Evolutionary conservation across 2,797 vertebrate genomes (phyloP).

Genomic region (Oceanodroma leucorhoa): DNA sequence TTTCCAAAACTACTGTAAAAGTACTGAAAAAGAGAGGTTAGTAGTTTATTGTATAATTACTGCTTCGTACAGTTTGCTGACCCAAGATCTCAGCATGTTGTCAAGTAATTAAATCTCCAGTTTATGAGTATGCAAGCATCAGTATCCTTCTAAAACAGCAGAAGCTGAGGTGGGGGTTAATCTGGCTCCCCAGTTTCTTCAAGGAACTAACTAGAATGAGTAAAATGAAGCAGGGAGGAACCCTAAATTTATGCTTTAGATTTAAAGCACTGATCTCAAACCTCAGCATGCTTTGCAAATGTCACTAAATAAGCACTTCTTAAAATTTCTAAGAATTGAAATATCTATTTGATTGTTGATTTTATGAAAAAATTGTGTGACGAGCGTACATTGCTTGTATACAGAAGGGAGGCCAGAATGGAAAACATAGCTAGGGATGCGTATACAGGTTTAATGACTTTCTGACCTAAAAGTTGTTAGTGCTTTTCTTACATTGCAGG

Average conservation of each 20-base stretch:
- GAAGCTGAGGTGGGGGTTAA: neutral
- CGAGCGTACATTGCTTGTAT: accelerated
- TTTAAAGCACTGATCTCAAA: neutral
- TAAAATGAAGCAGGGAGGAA: neutral
- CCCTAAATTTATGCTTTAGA: neutral
- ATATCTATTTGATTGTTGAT: neutral
- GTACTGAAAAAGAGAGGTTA: neutral
- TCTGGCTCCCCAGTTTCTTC: neutral
- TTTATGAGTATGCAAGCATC: neutral
- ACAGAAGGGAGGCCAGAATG: neutral
- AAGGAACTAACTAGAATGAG: neutral
- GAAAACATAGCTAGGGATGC: neutral
- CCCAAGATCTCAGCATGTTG: neutral
- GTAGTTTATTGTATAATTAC: neutral
- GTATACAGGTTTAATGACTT: neutral
- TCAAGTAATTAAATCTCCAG: neutral
- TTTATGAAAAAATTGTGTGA: neutral
- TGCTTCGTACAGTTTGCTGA: neutral
- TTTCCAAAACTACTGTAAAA: neutral
- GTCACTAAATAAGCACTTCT: neutral
- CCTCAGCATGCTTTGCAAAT: neutral
- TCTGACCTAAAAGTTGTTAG: neutral
- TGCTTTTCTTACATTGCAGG: neutral
- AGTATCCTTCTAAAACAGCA: neutral
- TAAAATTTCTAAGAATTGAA: neutral